A percentile compares a stretch with the other conserved stretches of the same genome.
Evolutionary conservation across 2,797 vertebrate species (phyloP).

Genomic region (Sciaenops ocellatus): DNA sequence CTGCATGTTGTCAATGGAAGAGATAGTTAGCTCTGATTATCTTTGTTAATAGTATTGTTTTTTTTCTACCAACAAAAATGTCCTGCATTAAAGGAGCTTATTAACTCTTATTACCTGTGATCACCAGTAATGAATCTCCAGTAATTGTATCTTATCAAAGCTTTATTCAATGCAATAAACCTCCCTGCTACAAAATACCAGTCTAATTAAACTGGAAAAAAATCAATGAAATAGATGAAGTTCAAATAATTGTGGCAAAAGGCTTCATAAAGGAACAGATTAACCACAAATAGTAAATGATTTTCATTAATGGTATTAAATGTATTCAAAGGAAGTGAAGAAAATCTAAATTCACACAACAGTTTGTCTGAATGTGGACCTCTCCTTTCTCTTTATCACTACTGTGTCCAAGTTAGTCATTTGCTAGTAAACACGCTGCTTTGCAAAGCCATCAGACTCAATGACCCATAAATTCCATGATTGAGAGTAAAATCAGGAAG

Average conservation of each 20-base stretch:
- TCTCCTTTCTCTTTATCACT: background rate
- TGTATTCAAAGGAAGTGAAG: background rate
- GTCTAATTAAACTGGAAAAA: constrained; percentile 50
- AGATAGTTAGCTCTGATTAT: constrained; percentile 55
- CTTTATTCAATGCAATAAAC: constrained; percentile 34
- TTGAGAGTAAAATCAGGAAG: constrained; percentile 39
- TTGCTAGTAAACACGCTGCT: constrained; percentile 13
- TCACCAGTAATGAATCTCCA: constrained; percentile 42
- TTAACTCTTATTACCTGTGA: constrained; percentile 52
- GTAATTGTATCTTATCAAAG: constrained; percentile 50
- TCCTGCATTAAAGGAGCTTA: constrained; percentile 48
- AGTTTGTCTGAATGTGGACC: background rate
- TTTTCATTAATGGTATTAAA: background rate
- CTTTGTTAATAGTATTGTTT: constrained; percentile 42
- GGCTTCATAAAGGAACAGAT: constrained; percentile 29
- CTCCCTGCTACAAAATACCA: constrained; percentile 36
- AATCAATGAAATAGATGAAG: constrained; percentile 47
- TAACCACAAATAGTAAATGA: constrained; percentile 34
- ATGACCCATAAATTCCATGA: constrained; percentile 36
- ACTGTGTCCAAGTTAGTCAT: constrained; percentile 2
- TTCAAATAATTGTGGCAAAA: constrained; percentile 38
- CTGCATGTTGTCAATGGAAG: constrained; percentile 37
- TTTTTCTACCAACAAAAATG: constrained; percentile 40
- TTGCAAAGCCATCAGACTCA: background rate
- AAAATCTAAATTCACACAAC: background rate